A percentile compares a stretch with the other conserved stretches of the same genome.
Evolutionary conservation across 2,888 invertebrate genomes (phyloP).

Genomic region (Rhaphigaster nebulosa): DNA sequence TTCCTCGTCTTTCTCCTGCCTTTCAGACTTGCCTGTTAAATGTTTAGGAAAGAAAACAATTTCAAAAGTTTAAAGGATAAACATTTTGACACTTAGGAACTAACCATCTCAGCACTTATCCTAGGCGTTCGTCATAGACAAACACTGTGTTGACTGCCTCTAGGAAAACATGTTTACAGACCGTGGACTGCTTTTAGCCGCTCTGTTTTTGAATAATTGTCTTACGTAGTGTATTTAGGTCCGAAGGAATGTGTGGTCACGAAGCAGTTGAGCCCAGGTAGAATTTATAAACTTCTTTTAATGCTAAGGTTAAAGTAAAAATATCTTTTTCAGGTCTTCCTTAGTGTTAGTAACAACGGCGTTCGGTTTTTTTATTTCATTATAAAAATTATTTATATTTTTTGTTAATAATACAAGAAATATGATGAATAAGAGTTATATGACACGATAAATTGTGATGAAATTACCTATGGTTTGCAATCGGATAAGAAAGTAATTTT

Average conservation of each 20-base stretch:
- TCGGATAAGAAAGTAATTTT: background rate
- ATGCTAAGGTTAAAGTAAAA: background rate
- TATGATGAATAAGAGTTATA: background rate
- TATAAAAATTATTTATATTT: too few species aligned
- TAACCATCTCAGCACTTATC: conserved; percentile 13
- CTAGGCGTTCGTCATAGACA: conserved; percentile 19
- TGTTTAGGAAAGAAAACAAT: background rate
- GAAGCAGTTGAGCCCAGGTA: background rate
- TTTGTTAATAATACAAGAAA: too few species aligned
- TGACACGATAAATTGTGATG: background rate
- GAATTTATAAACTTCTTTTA: background rate
- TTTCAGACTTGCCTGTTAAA: background rate
- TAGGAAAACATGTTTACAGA: conserved; percentile 39
- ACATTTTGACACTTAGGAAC: conserved; percentile 38
- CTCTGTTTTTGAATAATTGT: conserved; percentile 32
- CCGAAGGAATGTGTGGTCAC: background rate
- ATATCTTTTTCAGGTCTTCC: background rate
- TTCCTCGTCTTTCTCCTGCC: background rate
- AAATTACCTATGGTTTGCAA: background rate
- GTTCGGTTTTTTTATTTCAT: too few species aligned
- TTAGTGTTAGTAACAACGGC: too few species aligned
- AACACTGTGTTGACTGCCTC: conserved; percentile 14
- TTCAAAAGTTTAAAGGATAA: conserved; percentile 4
- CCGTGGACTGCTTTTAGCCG: conserved; percentile 27
- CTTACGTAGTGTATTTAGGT: background rate